Evolutionary conservation across 2,888 invertebrate species (phyloP).

Genomic region (Tachina lurida): DNA sequence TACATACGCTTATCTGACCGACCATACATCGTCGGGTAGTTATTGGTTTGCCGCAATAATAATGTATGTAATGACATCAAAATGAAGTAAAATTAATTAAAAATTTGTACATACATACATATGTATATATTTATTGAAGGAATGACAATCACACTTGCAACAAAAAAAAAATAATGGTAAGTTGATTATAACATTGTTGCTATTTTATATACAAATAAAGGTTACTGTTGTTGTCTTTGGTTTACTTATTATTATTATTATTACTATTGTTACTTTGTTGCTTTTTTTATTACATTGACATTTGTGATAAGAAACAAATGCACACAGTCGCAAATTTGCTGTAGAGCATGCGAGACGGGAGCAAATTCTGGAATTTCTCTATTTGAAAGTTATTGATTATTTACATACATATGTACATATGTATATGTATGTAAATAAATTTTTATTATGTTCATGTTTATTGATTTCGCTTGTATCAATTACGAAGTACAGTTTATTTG

Average conservation of each 20-base stretch:
- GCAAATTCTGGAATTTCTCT: conserved; percentile 50
- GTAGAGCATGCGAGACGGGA: background rate
- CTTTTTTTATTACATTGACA: conserved; percentile 39
- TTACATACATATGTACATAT: too few relatives aligned
- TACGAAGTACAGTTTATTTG: conserved; percentile 58
- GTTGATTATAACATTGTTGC: conserved; percentile 11
- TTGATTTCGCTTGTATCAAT: conserved; percentile 40
- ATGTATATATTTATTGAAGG: background rate
- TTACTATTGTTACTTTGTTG: conserved; percentile 1
- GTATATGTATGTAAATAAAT: conserved; percentile 14
- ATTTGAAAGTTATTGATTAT: conserved; percentile 33
- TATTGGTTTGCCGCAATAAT: too few relatives aligned
- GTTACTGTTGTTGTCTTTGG: conserved; percentile 32
- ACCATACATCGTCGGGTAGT: too few relatives aligned
- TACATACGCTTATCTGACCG: background rate
- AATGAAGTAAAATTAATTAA: background rate
- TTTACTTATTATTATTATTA: conserved; percentile 50
- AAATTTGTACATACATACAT: background rate
- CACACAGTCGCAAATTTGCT: conserved; percentile 11
- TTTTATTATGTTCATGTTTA: conserved; percentile 41
- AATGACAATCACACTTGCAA: conserved; percentile 2
- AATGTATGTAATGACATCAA: too few relatives aligned
- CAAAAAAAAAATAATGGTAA: conserved; percentile 25
- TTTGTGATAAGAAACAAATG: conserved; percentile 41
- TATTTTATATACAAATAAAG: background rate